Percentiles rank a stretch among this genome's conserved stretches.
Conservation (phyloP, 1,140 invertebrate genomes). For the Uloborus diversus region DNA sequence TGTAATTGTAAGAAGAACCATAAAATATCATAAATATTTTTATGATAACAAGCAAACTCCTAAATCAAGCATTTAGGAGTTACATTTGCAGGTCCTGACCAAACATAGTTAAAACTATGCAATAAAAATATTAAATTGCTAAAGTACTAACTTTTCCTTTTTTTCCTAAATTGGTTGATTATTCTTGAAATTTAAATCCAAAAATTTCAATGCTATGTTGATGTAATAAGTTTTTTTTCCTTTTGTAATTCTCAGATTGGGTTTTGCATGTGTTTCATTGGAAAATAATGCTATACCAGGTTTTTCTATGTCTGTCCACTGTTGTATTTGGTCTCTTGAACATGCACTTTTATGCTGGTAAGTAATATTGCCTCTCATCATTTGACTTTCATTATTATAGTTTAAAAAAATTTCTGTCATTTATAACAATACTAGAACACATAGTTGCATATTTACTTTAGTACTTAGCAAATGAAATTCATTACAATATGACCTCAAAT, state of each 20-base stretch:
- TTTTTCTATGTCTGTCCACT: slow-evolving; percentile 6
- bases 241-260: slow-evolving; percentile 22
- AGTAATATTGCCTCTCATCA: not conserved
- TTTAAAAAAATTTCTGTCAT: not conserved
- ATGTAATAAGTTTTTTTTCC: too few species aligned
- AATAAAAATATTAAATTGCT: too few species aligned
- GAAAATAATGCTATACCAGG: slow-evolving; percentile 5
- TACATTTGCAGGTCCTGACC: too few species aligned
- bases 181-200: not conserved
- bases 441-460: not conserved
- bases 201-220: too few species aligned
- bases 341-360: slow-evolving; percentile 27
- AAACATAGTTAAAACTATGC: too few species aligned
- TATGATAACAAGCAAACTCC: too few species aligned
- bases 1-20: too few species aligned
- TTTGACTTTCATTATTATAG: not conserved
- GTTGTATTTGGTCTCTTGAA: slow-evolving; percentile 21
- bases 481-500: not conserved
- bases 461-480: not conserved
- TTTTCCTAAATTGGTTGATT: too few species aligned
- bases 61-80: too few species aligned
- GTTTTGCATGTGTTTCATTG: slow-evolving; percentile 25
- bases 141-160: too few species aligned
- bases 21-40: too few species aligned
- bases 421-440: not conserved